A percentile compares a stretch with the other conserved stretches of the same genome.
Evolutionary conservation across 2,888 invertebrate species (phyloP).

Genomic region (Lochmaea crataegi): DNA sequence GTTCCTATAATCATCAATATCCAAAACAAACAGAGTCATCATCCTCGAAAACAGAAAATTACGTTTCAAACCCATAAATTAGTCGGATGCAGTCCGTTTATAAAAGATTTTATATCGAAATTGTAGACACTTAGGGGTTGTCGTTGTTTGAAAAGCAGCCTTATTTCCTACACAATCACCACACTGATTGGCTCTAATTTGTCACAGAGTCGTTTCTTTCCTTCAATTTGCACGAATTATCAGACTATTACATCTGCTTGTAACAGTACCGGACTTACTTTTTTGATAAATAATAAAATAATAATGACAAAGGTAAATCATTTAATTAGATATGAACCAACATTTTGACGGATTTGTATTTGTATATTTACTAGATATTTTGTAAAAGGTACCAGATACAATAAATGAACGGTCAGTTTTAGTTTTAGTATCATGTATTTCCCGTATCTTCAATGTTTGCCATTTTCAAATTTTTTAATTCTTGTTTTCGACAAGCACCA

Average conservation of each 20-base stretch:
- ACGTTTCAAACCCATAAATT: slow-evolving; percentile 21
- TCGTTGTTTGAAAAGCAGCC: slow-evolving; percentile 28
- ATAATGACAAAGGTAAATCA: too few relatives aligned
- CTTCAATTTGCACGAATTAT: slow-evolving; percentile 40
- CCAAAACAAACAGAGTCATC: slow-evolving; percentile 28
- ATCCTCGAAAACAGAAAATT: slow-evolving; percentile 20
- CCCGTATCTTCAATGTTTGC: too few relatives aligned
- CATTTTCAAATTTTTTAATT: too few relatives aligned
- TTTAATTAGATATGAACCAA: too few relatives aligned
- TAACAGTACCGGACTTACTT: slow-evolving; percentile 17
- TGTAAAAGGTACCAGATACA: too few relatives aligned
- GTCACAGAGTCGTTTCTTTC: slow-evolving; percentile 28
- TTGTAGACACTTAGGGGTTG: slow-evolving; percentile 34
- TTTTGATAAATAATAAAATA: neutral
- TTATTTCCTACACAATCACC: slow-evolving; percentile 36
- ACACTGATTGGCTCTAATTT: slow-evolving; percentile 40
- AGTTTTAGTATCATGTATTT: too few relatives aligned
- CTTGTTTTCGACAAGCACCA: too few relatives aligned
- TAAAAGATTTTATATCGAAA: slow-evolving; percentile 33
- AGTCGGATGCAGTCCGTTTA: slow-evolving; percentile 27
- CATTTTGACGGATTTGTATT: too few relatives aligned
- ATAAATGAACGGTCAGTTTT: too few relatives aligned
- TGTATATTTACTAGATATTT: too few relatives aligned
- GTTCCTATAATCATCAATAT: slow-evolving; percentile 13
- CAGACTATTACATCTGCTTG: slow-evolving; percentile 35